Base-by-base conservation (phyloP, 2,797 vertebrate genomes). In the Pogonophryne albipinna region DNA sequence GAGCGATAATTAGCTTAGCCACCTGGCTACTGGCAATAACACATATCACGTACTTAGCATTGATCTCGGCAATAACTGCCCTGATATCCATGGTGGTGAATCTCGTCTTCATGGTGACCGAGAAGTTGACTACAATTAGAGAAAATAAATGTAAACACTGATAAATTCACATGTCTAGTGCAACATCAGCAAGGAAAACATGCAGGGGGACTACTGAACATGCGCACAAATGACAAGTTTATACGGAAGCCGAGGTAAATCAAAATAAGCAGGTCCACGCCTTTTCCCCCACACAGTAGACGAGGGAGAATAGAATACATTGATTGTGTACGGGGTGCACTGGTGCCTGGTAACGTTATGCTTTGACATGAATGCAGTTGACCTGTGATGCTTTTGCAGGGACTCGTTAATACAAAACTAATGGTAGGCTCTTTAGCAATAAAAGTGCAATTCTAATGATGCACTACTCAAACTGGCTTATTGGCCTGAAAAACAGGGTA, bases 41-140 rank as follows among this genome's bases (percentile, higher is more conserved):
- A 77, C 27, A 74, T 14, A 19, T 1, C 71, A 89, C 93, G 56
- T 94, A 99, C 98, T 96, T 98, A 52, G 93, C 92, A 69, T 92
- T 96, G 20, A 99, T 95, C 87, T 99, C 98, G 27, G 97, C 95
- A 47, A 99, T 94, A 42, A 95, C 95, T 0, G 97, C 97, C 69
- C 97, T 94, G 78, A 99, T 95, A 6, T 99, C 98, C 75, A 98
- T 68, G 1, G 97, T 98, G 79, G 94, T 97, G 83, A 97, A 99
- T 20, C 97, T 95, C 3, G 93, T 95, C 92, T 99, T 99, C 98
- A 99, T 99, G 31, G 16, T 91, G 82, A 66, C 11, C 78, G 19
- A 56, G n/a, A 42, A 4, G 8, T 10, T 20, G 12, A 10, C 7
- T 46, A 23, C 20, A 17, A 10, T 9, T 6, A 5, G 2, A 46